phyloP scores from a whole-genome alignment of 2,888 invertebrate species.

The Maniola hyperantus region DNA sequence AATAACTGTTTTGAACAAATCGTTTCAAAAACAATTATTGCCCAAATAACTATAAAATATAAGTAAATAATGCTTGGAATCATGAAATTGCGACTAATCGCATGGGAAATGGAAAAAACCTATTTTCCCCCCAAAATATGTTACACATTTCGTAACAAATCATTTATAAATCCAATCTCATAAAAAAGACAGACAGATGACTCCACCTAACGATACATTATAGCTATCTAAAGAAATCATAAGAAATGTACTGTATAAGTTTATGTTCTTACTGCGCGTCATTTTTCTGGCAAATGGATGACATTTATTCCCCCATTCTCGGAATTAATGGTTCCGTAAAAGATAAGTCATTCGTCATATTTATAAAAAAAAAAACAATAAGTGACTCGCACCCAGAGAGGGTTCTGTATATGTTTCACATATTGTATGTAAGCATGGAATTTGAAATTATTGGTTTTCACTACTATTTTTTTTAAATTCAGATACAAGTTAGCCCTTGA shows the following conservation, averaged over 20 bases:
- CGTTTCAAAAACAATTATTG: too few species aligned
- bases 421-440: too few species aligned
- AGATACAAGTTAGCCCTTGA: too few species aligned
- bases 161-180: slow-evolving; percentile 7
- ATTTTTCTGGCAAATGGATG: slow-evolving; percentile 36
- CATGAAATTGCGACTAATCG: too few species aligned
- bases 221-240: slow-evolving; percentile 8
- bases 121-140: too few species aligned
- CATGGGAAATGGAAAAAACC: too few species aligned
- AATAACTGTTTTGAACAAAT: too few species aligned
- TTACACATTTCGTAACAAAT: neutral
- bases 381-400: neutral
- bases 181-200: neutral
- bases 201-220: neutral
- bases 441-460: too few species aligned
- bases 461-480: too few species aligned
- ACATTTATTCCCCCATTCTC: slow-evolving; percentile 37
- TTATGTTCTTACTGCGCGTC: slow-evolving; percentile 26
- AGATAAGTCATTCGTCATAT: slow-evolving; percentile 27
- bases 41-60: too few species aligned
- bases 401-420: neutral
- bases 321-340: slow-evolving; percentile 34
- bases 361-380: slow-evolving; percentile 6
- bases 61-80: too few species aligned
- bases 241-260: slow-evolving; percentile 16